A percentile compares a stretch with the other conserved stretches of the same genome.
Conservation (phyloP, 2,888 invertebrate species). For the Drosophila helvetica region DNA sequence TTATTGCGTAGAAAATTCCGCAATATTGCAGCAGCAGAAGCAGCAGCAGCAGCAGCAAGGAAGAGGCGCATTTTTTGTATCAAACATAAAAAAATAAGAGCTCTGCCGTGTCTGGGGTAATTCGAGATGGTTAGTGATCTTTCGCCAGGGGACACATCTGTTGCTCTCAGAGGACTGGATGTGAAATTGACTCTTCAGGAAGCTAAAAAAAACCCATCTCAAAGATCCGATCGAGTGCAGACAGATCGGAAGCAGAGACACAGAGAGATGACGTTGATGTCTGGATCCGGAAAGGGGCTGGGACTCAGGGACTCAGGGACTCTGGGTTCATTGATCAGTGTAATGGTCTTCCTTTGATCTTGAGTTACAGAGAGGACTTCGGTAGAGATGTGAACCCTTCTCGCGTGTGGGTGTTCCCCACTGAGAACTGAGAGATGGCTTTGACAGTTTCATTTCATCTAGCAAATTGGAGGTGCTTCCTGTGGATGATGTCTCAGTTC, state of each 20-base stretch:
- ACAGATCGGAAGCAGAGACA: conserved; percentile 71
- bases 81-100: conserved; percentile 34
- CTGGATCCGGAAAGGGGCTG: conserved; percentile 34
- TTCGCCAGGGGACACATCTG: conserved; percentile 52
- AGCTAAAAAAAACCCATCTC: conserved; percentile 50
- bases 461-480: conserved; percentile 32
- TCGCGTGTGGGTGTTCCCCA: conserved; percentile 21
- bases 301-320: conserved; percentile 28
- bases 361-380: conserved; percentile 48
- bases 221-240: conserved; percentile 30
- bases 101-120: conserved; percentile 65
- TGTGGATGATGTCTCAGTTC: not conserved
- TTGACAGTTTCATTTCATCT: not conserved
- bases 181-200: conserved; percentile 72
- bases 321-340: conserved; percentile 66
- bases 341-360: conserved; percentile 72
- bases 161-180: conserved; percentile 50
- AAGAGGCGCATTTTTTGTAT: not conserved
- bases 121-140: conserved; percentile 64
- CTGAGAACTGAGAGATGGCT: not conserved
- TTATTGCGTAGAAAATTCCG: conserved; percentile 18
- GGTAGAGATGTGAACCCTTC: not conserved
- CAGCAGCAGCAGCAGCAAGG: conserved; percentile 4
- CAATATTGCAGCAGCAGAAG: conserved; percentile 6
- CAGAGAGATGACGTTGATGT: conserved; percentile 44